Evolutionary conservation across 1,140 invertebrate species (phyloP).

Genomic region (Frieseomelitta varia): DNA sequence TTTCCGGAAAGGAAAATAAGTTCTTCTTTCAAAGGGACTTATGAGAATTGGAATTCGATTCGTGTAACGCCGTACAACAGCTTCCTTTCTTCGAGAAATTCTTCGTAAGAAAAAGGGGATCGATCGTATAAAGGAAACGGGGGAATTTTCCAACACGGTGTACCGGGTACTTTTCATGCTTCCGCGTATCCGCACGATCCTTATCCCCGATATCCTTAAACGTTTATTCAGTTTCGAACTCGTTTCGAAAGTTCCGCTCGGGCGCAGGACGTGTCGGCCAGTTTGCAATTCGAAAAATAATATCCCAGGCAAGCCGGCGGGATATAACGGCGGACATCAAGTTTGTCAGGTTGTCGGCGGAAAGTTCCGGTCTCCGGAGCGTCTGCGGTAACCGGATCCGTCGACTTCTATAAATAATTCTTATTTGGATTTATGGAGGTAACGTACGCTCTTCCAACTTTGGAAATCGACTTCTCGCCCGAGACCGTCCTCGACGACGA

Average conservation of each 20-base stretch:
- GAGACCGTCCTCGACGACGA: not conserved
- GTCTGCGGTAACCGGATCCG: constrained; percentile 56
- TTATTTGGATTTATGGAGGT: constrained; percentile 75
- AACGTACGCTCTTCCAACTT: constrained; percentile 55
- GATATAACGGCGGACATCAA: constrained; percentile 57
- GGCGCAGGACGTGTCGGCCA: constrained; percentile 19
- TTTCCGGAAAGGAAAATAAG: not conserved
- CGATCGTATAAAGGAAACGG: not conserved
- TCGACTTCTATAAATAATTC: constrained; percentile 74
- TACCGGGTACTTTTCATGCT: not conserved
- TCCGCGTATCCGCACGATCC: too few relatives aligned
- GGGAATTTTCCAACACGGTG: not conserved
- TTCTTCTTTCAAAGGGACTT: not conserved
- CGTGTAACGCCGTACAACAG: not conserved
- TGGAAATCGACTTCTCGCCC: constrained; percentile 35
- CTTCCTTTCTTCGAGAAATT: too few relatives aligned
- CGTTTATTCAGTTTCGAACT: constrained; percentile 53
- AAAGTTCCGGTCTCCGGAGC: constrained; percentile 66
- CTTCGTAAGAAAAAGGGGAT: not conserved
- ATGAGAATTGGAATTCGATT: not conserved
- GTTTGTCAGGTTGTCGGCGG: constrained; percentile 58
- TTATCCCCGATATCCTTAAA: constrained; percentile 2
- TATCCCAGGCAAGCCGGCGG: constrained; percentile 42
- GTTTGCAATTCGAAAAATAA: constrained; percentile 63
- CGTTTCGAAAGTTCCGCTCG: constrained; percentile 57